These are phyloP conservation scores for Lycia hirtaria DNA, from an alignment of 2,888 invertebrate genomes.

Conservation along the genomic window DNA sequence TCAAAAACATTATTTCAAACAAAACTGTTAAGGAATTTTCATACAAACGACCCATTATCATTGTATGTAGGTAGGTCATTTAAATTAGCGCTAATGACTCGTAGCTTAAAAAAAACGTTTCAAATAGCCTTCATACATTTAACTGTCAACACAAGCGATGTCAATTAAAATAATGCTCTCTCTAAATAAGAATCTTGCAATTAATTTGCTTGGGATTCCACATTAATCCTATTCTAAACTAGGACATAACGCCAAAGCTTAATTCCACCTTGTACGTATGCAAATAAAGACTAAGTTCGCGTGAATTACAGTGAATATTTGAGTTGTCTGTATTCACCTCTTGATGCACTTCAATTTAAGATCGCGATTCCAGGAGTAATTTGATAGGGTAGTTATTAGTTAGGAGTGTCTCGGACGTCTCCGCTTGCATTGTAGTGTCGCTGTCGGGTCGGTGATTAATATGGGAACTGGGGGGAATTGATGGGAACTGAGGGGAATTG, in stretches of 20 bases:
- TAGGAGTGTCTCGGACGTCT: conserved; percentile 14
- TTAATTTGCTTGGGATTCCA: conserved; percentile 66
- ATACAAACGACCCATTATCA: conserved; percentile 15
- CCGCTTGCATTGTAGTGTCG: conserved; percentile 11
- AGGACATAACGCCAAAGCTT: conserved; percentile 6
- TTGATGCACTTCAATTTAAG: conserved; percentile 43
- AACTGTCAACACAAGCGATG: conserved; percentile 49
- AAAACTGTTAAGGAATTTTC: conserved; percentile 12
- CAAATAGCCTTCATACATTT: conserved; percentile 42
- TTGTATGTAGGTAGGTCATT: conserved; percentile 23
- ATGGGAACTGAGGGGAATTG: conserved; percentile 12
- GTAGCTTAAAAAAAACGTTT: conserved; percentile 29
- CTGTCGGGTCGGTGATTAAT: conserved; percentile 21
- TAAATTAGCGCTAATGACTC: conserved; percentile 25
- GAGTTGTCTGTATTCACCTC: conserved; percentile 10
- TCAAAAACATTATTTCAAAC: neutral
- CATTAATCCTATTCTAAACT: conserved; percentile 53
- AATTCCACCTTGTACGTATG: conserved; percentile 9
- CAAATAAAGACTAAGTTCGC: conserved; percentile 20
- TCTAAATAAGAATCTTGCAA: conserved; percentile 54
- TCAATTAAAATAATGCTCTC: conserved; percentile 59
- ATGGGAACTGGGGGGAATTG: conserved; percentile 13
- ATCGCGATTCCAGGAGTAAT: conserved; percentile 28
- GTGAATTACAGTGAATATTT: conserved; percentile 18
- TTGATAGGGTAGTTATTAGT: conserved; percentile 25